These are phyloP conservation scores for Cerceris ruficornis DNA, from an alignment of 2,888 invertebrate genomes.

Conservation along the genomic window DNA sequence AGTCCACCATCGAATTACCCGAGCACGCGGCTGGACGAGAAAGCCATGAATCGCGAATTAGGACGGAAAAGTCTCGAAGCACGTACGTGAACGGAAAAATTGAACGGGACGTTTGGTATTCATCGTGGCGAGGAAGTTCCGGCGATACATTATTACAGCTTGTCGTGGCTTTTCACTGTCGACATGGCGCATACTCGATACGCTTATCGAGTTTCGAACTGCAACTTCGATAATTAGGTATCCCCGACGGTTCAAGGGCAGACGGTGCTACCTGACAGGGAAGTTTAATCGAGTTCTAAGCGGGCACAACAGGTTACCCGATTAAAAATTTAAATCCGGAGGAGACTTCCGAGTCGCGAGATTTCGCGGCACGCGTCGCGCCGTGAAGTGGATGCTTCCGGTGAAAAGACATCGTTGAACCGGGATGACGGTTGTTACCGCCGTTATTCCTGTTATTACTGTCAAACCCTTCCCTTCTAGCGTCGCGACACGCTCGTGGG, in stretches of 20 bases:
- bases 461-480: no score
- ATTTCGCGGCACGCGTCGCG: background rate
- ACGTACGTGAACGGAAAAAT: background rate
- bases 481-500: no score
- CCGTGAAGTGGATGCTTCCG: background rate
- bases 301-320: slow-evolving; percentile 13
- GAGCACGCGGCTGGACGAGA: no score
- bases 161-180: background rate
- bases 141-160: no score
- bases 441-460: no score
- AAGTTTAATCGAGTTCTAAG: slow-evolving; percentile 55
- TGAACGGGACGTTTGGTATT: no score
- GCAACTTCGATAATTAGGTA: slow-evolving; percentile 49
- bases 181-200: slow-evolving; percentile 7
- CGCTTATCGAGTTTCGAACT: slow-evolving; percentile 42
- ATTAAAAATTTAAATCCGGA: slow-evolving; percentile 19
- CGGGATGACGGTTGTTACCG: no score
- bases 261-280: slow-evolving; percentile 18
- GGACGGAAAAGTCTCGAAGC: slow-evolving; percentile 18
- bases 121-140: no score
- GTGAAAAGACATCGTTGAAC: background rate
- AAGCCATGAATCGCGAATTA: no score
- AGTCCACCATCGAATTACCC: no score
- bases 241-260: slow-evolving; percentile 47
- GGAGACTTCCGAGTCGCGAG: background rate